phyloP scores from a whole-genome alignment of 2,888 invertebrate species.

The Margaritifera margaritifera region DNA sequence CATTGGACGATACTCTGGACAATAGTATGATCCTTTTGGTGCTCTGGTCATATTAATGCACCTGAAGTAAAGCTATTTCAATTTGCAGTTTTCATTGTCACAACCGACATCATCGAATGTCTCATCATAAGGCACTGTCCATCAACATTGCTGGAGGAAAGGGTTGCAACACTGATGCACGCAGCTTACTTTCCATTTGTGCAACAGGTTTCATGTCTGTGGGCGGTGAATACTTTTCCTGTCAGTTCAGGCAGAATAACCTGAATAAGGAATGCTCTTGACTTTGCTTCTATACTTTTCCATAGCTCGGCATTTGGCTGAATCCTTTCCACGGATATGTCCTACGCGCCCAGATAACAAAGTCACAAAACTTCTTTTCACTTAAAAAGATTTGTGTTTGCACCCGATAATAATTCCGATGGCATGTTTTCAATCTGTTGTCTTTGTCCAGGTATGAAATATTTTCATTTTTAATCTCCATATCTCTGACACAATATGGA shows the following conservation, averaged over 20 bases:
- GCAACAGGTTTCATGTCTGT: no score
- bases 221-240: slow-evolving; percentile 4
- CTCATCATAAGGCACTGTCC: no score
- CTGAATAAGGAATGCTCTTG: neutral
- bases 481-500: slow-evolving; percentile 5
- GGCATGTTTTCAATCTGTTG: neutral
- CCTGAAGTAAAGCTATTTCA: no score
- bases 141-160: no score
- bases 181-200: no score
- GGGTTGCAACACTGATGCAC: no score
- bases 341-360: slow-evolving; percentile 4
- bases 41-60: no score
- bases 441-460: slow-evolving; percentile 1
- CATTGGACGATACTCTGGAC: no score
- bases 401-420: slow-evolving; percentile 3
- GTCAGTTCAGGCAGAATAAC: slow-evolving; percentile 10
- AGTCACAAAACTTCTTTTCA: slow-evolving; percentile 5
- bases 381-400: slow-evolving; percentile 10
- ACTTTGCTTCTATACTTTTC: slow-evolving; percentile 3
- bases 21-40: no score
- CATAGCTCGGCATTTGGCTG: neutral
- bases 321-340: slow-evolving; percentile 4
- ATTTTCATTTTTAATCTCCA: neutral
- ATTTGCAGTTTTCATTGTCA: no score
- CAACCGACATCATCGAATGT: no score